phyloP scores from a whole-genome alignment of 2,113 vertebrate genomes.

The Serilophus lunatus region DNA sequence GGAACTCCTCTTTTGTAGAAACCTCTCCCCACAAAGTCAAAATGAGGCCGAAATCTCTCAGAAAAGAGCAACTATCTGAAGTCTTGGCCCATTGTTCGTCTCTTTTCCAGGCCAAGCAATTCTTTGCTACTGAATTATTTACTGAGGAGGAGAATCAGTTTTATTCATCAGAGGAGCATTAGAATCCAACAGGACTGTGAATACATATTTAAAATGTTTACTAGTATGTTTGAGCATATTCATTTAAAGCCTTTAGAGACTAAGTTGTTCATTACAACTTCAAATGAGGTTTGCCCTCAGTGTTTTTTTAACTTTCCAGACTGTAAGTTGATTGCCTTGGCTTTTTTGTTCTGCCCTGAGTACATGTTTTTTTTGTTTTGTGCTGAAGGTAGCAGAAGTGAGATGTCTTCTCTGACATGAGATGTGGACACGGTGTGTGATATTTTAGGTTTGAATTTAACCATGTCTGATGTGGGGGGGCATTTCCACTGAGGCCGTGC shows the following conservation, averaged over 20 bases:
- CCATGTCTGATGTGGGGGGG: rapidly evolving
- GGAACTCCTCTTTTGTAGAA: background rate
- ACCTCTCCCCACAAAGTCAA: background rate
- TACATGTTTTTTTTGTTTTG: background rate
- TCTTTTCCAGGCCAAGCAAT: background rate
- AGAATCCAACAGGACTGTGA: conserved; percentile 34
- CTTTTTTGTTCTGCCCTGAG: background rate
- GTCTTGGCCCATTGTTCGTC: background rate
- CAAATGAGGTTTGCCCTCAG: background rate
- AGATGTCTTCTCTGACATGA: background rate
- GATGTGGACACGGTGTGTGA: background rate
- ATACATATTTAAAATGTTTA: conserved; percentile 57
- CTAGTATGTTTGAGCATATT: background rate
- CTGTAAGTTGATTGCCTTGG: background rate
- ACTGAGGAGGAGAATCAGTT: background rate
- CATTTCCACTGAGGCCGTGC: background rate
- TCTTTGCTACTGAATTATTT: conserved; percentile 33
- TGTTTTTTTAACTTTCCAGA: background rate
- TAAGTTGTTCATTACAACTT: background rate
- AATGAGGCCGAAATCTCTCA: background rate
- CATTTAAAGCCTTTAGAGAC: background rate
- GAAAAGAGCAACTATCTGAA: background rate
- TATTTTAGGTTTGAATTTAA: background rate
- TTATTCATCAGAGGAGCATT: conserved; percentile 34
- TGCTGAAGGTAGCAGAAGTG: background rate